Evolutionary conservation across 1,140 invertebrate species (phyloP).

Genomic region (Scylla paramamosain): DNA sequence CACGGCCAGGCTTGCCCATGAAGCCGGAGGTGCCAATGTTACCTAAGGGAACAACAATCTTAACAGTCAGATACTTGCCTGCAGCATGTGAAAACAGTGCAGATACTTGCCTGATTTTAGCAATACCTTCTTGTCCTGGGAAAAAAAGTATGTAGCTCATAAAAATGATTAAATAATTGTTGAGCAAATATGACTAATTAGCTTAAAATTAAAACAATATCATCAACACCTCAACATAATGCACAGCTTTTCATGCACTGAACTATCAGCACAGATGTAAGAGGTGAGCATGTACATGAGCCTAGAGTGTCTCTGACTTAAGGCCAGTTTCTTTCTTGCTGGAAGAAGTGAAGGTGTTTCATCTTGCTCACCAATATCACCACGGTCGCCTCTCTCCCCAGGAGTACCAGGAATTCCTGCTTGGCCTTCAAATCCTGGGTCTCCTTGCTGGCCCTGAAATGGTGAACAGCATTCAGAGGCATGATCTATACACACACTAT

Average conservation of each 20-base stretch:
- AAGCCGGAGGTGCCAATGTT: constrained; percentile 49
- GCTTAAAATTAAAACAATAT: no score
- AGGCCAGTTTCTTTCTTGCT: no score
- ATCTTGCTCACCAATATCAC: constrained; percentile 40
- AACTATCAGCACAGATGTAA: no score
- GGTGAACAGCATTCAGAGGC: background rate
- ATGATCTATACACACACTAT: no score
- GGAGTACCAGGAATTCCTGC: constrained; percentile 31
- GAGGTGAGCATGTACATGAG: no score
- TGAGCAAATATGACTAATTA: no score
- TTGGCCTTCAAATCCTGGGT: constrained; percentile 26
- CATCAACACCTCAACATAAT: no score
- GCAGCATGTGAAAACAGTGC: background rate
- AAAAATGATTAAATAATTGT: no score
- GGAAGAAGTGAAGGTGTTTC: no score
- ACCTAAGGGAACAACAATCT: constrained; percentile 27
- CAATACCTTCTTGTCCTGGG: background rate
- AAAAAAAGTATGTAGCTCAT: background rate
- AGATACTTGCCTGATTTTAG: background rate
- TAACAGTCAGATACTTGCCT: background rate
- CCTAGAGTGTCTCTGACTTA: no score
- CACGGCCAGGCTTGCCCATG: constrained; percentile 72
- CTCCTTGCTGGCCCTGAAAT: constrained; percentile 51
- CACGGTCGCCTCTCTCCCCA: constrained; percentile 56
- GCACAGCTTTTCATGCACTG: no score